These are phyloP conservation scores for Scomber scombrus DNA, from an alignment of 2,113 vertebrate genomes.

Conservation along the genomic window DNA sequence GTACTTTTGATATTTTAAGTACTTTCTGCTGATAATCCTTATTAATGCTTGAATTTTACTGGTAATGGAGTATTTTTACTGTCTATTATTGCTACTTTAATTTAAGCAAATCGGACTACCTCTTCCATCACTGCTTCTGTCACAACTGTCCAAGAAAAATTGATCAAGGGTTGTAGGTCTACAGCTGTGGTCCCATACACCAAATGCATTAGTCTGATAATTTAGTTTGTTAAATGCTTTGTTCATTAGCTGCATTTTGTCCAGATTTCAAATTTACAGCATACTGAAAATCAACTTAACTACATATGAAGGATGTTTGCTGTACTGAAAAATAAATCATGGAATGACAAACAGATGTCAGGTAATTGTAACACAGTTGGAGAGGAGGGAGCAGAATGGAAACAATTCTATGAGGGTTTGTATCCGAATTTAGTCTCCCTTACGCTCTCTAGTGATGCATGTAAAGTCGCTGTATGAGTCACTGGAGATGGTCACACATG, in stretches of 20 bases:
- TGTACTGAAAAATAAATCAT: no score
- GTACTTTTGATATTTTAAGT: neutral
- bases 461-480: conserved; percentile 43
- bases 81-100: no score
- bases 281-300: no score
- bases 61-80: neutral
- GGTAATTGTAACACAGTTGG: neutral
- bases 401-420: conserved; percentile 6
- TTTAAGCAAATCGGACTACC: no score
- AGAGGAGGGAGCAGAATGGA: conserved; percentile 5
- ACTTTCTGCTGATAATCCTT: neutral
- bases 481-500: conserved; percentile 46
- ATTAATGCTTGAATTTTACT: neutral
- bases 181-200: no score
- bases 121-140: no score
- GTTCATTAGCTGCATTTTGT: neutral
- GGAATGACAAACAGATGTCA: neutral
- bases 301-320: no score
- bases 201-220: no score
- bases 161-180: no score
- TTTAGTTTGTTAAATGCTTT: no score
- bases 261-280: neutral
- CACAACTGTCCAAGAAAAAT: no score
- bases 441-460: conserved; percentile 48
- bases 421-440: conserved; percentile 35